Conservation (phyloP, 37 sponge, comb jelly and placozoan species). For the Diacarnus erythraeanus region DNA sequence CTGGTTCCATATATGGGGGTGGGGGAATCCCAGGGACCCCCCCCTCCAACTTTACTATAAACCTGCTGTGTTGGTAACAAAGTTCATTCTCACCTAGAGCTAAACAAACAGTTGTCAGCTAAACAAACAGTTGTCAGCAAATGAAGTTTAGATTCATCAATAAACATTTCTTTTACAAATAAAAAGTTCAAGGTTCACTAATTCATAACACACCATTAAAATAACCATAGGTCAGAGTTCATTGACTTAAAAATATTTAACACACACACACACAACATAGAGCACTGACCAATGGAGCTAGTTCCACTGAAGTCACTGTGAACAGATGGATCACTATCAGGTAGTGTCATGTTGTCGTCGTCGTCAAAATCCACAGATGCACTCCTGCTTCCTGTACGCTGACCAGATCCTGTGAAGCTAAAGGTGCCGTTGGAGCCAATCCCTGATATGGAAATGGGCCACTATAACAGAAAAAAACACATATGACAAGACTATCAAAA, state of each 20-base stretch:
- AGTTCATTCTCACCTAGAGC: too few relatives aligned
- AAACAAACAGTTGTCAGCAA: too few relatives aligned
- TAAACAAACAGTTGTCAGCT: too few relatives aligned
- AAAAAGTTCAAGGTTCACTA: too few relatives aligned
- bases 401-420: slow-evolving; percentile 10
- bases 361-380: slow-evolving; percentile 30
- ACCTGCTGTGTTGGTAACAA: too few relatives aligned
- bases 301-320: slow-evolving; percentile 6
- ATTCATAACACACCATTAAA: not conserved
- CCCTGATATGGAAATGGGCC: not conserved
- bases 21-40: too few relatives aligned
- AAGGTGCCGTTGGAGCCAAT: slow-evolving; percentile 10
- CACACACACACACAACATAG: not conserved
- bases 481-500: not conserved
- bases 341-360: slow-evolving; percentile 7
- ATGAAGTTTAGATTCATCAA: too few relatives aligned
- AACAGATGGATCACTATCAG: slow-evolving; percentile 6
- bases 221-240: too few relatives aligned
- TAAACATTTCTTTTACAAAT: too few relatives aligned
- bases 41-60: too few relatives aligned
- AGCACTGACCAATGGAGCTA: not conserved
- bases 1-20: too few relatives aligned
- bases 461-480: not conserved
- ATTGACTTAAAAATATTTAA: too few relatives aligned
- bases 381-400: not conserved